Base-by-base conservation (phyloP, 2,888 invertebrate genomes). In the Ormyrus thymus region DNA sequence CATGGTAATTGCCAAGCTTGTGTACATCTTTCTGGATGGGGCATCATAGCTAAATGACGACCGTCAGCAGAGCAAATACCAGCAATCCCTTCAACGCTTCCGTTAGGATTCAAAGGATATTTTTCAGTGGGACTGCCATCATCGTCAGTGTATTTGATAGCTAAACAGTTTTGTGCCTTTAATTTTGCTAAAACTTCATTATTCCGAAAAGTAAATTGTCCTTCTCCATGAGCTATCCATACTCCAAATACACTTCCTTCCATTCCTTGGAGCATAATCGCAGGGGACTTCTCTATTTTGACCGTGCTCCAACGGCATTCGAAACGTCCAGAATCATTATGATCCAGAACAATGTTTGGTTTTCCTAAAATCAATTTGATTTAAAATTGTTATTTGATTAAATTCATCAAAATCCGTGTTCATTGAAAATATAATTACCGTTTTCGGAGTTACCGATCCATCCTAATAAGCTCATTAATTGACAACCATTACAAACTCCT, bases 401-500 rank as follows among this genome's bases (percentile, higher is more conserved):
- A 59, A 43, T 58, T 56, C 48, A n/a, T 69, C 46, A 50, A 29
- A 51, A 68, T 15, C 11, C 7, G 53, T 61, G 5, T 29, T 13
- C 13, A 55, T 56, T 58, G 10, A 6, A 0, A 46, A 13, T 48
- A 48, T 29, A 10, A 48, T 79, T 83, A 85, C 85, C 84, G 48
- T 84, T 65, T 5, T 78, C 51, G 50, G 84, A 85, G 0, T 91
- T 91, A 61, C 95, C 95, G 66, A 99, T 92, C 97, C 97, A 98
- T 6, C 98, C 98, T 7, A 99, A 93, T 45, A 97, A 90, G 6
- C 95, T 96, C 97, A 99, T 97, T 82, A 99, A 91, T 88, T 99
- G 99, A 87, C 99, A 99, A 0, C 99, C 99, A 89, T 99, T 99
- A 88, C 99, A 99, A n/a, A 98, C 96, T 50, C 99, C 99, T 83